These are phyloP conservation scores for Leuctra nigra DNA, from an alignment of 2,888 invertebrate species.

Conservation along the genomic window DNA sequence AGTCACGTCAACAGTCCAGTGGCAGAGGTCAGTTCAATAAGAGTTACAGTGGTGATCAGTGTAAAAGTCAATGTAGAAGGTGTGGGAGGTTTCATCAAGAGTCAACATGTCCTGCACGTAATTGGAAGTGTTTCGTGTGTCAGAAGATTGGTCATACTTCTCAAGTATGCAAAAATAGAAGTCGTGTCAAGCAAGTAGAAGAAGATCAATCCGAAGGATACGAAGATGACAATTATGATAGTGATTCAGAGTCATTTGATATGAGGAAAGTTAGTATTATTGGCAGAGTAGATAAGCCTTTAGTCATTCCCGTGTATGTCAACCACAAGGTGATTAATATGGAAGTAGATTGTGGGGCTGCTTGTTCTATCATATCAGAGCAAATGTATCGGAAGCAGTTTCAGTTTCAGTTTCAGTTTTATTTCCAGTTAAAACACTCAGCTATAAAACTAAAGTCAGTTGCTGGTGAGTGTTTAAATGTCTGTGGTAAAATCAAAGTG, in stretches of 20 bases:
- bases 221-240: no score
- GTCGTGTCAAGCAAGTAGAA: no score
- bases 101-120: not conserved
- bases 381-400: not conserved
- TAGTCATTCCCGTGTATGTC: no score
- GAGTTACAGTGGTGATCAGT: no score
- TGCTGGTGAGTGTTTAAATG: not conserved
- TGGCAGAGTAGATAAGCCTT: no score
- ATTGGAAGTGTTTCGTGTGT: not conserved
- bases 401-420: not conserved
- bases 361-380: not conserved
- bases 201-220: no score
- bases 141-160: not conserved
- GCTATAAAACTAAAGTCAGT: not conserved
- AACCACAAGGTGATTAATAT: not conserved
- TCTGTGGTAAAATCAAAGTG: not conserved
- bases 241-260: no score
- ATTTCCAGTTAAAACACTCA: not conserved
- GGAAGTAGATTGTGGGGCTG: constrained; percentile 9
- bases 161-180: not conserved
- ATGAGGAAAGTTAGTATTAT: no score
- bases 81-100: not conserved
- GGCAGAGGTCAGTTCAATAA: no score
- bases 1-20: no score
- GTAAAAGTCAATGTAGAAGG: no score